These are phyloP conservation scores for Tachina grossa DNA, from an alignment of 2,888 invertebrate species.

Conservation along the genomic window DNA sequence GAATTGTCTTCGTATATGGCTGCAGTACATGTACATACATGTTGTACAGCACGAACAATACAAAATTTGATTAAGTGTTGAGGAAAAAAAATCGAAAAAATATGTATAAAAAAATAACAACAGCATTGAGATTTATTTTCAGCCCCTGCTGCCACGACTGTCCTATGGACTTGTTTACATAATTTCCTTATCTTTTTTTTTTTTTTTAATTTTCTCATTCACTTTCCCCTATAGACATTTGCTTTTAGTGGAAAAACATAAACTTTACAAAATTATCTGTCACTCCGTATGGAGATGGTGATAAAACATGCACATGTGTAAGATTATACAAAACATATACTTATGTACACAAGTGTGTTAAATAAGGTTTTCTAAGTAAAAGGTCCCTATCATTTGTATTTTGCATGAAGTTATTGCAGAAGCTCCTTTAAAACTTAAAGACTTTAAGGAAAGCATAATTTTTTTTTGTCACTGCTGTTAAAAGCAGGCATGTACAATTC, in stretches of 20 bases:
- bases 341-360: constrained; percentile 13
- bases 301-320: neutral
- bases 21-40: constrained; percentile 3
- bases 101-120: constrained; percentile 20
- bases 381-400: neutral
- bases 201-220: neutral
- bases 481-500: too few relatives aligned
- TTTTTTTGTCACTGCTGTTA: too few relatives aligned
- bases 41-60: constrained; percentile 7
- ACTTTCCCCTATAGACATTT: neutral
- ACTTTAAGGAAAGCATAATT: too few relatives aligned
- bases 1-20: neutral
- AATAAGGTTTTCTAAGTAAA: neutral
- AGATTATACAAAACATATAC: neutral
- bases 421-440: neutral
- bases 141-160: constrained; percentile 40
- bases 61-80: constrained; percentile 10
- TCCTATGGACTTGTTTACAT: constrained; percentile 63
- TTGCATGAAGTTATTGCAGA: neutral
- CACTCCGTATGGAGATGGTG: neutral
- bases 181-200: constrained; percentile 17
- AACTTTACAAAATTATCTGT: constrained; percentile 6
- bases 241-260: neutral
- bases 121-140: constrained; percentile 47
- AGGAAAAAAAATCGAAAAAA: neutral